Base-by-base conservation (phyloP, 2,113 vertebrate genomes). In the Zosterops borbonicus region DNA sequence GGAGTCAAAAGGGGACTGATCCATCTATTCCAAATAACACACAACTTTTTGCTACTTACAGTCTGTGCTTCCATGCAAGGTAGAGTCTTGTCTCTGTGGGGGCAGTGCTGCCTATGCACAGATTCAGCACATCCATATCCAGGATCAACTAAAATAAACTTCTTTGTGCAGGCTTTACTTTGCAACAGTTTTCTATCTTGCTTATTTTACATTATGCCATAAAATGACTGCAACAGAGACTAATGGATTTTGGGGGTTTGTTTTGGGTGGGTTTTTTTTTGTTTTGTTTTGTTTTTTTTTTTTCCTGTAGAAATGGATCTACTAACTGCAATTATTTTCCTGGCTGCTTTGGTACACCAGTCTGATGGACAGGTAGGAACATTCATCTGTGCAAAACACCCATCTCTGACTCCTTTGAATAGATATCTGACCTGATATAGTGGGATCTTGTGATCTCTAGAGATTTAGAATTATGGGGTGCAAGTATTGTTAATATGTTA, bases 311-410 rank as follows among this genome's bases (percentile, higher is more conserved):
- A 64, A 62, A 97, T 97, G 95, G 42, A 55, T 47, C 63, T 80
- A 18, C 50, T 88, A 18, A 41, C 47, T 63, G 50, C 75, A 83
- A 11, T 90, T 8, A 0, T 95, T 53, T 52, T 94, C 71, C 79
- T 97, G 71, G 74, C 89, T 73, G 85, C 85, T 83, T 29, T 96
- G 50, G 24, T 96, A 5, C 87, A 83, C 33, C 94, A 86, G 2
- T 53, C 29, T 59, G 64, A 77, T 68, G 93, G 75, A 88, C n/a
- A 94, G 95, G 94, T 97, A 94, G 22, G 93, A 88, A 5, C 14
- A 68, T 69, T 79, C 9, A 25, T n/a, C 20, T 91, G 0, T 84
- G 29, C 15, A 50, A 55, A 82, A 64, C 7, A 63, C 4, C 2
- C 20, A 7, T 49, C 41, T 23, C 27, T 62, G 12, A 63, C 11